Conservation (phyloP, 2,113 vertebrate species). For the Sardina pilchardus region DNA sequence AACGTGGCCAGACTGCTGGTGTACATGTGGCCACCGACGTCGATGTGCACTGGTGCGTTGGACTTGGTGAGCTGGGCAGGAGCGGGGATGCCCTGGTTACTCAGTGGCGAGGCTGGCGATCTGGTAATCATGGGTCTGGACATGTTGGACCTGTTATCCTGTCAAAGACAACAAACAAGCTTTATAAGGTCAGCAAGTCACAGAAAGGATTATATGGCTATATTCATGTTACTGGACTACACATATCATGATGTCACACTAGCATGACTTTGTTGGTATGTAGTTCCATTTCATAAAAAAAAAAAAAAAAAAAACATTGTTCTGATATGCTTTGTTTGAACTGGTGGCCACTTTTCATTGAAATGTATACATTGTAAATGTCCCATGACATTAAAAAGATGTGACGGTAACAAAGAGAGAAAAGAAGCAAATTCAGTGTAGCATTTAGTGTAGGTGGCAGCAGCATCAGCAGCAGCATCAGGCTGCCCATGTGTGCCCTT, state of each 20-base stretch:
- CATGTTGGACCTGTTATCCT: conserved; percentile 98
- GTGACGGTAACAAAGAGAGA: neutral
- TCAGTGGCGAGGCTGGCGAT: conserved; percentile 96
- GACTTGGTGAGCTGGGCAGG: conserved; percentile 98
- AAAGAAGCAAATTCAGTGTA: neutral
- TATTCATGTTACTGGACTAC: too few species aligned
- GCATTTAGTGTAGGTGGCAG: neutral
- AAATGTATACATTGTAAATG: neutral
- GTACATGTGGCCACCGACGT: conserved; percentile 99
- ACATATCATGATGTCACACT: too few species aligned
- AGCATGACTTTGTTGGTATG: too few species aligned
- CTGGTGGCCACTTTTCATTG: neutral
- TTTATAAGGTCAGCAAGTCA: neutral
- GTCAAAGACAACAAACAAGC: conserved; percentile 41
- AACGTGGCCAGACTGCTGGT: conserved; percentile 98
- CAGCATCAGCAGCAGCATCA: neutral
- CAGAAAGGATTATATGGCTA: neutral
- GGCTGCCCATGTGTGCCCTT: neutral
- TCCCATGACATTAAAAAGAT: neutral
- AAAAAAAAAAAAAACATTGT: neutral
- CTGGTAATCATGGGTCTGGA: conserved; percentile 98
- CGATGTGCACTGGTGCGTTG: conserved; percentile 98
- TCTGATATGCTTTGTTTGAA: neutral
- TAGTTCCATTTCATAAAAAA: neutral
- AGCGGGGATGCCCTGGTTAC: conserved; percentile 97